These are phyloP conservation scores for Eulemur rufifrons DNA, from an alignment of 2,113 vertebrate genomes.

Conservation along the genomic window DNA sequence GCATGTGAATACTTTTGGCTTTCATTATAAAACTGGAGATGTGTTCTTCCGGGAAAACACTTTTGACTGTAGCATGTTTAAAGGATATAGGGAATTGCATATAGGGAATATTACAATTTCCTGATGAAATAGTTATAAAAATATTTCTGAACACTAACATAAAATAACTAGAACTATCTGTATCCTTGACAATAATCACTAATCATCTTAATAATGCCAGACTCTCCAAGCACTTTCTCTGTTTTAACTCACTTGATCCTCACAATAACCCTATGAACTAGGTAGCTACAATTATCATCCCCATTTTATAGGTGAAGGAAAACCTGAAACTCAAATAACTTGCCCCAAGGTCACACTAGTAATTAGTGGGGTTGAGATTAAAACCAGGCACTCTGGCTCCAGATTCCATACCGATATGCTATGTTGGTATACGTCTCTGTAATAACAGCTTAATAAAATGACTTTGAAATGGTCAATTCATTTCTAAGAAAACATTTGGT, in stretches of 20 bases:
- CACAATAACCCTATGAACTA: background rate
- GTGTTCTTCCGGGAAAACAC: background rate
- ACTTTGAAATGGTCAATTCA: background rate
- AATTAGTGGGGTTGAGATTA: background rate
- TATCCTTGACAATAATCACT: background rate
- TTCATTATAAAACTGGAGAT: background rate
- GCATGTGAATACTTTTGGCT: background rate
- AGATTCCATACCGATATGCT: background rate
- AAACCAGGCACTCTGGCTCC: background rate
- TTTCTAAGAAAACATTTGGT: conserved; percentile 12
- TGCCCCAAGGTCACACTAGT: background rate
- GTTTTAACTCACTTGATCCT: background rate
- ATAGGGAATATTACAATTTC: conserved; percentile 4
- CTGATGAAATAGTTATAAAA: background rate
- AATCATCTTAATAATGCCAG: background rate
- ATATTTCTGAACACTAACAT: conserved; percentile 23
- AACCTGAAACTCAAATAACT: background rate
- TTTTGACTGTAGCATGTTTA: too few relatives aligned
- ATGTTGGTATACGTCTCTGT: background rate
- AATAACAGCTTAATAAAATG: conserved; percentile 7
- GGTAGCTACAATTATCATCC: background rate
- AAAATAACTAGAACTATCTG: conserved; percentile 15
- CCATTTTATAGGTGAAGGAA: background rate
- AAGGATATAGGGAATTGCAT: too few relatives aligned
- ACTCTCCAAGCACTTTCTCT: background rate